A percentile compares a stretch with the other conserved stretches of the same genome.
phyloP scores from a whole-genome alignment of 64 coral and sea anemone genomes.

The Montipora cactus region DNA sequence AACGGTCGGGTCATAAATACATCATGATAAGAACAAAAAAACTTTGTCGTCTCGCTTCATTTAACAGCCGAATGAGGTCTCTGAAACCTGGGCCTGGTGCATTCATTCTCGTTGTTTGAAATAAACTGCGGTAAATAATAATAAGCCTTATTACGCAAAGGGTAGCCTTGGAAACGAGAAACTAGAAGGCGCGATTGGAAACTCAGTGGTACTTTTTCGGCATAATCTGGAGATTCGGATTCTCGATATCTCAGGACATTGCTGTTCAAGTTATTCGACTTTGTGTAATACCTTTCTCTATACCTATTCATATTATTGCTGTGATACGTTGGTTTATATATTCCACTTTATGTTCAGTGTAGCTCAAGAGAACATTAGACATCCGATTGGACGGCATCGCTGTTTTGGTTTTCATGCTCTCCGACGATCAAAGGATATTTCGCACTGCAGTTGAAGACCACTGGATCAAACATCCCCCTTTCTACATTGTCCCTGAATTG shows the following conservation, averaged over 20 bases:
- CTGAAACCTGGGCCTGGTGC: not conserved
- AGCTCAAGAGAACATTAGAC: not conserved
- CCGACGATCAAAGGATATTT: not conserved
- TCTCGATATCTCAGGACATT: not conserved
- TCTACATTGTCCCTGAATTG: slow-evolving; percentile 63
- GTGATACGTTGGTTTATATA: not conserved
- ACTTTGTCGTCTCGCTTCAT: not conserved
- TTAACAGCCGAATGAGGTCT: not conserved
- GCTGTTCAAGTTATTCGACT: not conserved
- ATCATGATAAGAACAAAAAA: not conserved
- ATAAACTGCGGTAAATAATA: not conserved
- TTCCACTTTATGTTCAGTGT: not conserved
- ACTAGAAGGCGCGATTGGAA: not conserved
- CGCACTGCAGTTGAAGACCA: slow-evolving; percentile 67
- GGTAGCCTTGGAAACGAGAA: not conserved
- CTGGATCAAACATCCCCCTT: slow-evolving; percentile 76
- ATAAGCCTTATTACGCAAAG: not conserved
- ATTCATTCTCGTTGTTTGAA: not conserved
- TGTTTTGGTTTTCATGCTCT: too few relatives aligned
- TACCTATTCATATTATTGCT: not conserved
- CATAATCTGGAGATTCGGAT: not conserved
- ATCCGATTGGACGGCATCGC: not conserved
- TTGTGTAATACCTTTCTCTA: not conserved
- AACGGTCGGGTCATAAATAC: not conserved
- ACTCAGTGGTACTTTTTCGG: not conserved